Evolutionary conservation across 2,888 invertebrate genomes (phyloP).

Genomic region (Rhynchonema sp.): DNA sequence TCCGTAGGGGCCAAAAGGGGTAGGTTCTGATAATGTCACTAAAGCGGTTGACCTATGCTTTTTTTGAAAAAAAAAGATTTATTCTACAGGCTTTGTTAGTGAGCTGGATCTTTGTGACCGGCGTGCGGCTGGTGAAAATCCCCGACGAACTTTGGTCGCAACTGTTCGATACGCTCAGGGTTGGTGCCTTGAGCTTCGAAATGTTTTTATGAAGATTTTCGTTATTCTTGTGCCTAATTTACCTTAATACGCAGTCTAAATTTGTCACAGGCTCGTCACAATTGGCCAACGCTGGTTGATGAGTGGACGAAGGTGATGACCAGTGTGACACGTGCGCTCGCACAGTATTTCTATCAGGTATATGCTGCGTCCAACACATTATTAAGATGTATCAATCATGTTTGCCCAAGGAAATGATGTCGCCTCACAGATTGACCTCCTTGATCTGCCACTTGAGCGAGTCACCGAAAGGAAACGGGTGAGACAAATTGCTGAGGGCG

Average conservation of each 20-base stretch:
- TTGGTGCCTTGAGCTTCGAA: too few relatives aligned
- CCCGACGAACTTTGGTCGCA: slow-evolving; percentile 76
- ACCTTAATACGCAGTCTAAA: neutral
- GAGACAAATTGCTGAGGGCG: too few relatives aligned
- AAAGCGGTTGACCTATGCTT: too few relatives aligned
- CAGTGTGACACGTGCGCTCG: slow-evolving; percentile 76
- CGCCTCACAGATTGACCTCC: neutral
- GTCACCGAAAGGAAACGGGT: neutral
- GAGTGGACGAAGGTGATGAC: slow-evolving; percentile 44
- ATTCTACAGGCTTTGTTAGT: slow-evolving; percentile 81
- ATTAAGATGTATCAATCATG: too few relatives aligned
- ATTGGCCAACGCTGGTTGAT: slow-evolving; percentile 4
- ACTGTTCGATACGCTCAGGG: slow-evolving; percentile 35
- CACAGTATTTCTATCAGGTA: slow-evolving; percentile 81
- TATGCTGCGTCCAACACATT: too few relatives aligned
- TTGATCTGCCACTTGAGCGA: neutral
- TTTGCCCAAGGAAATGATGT: too few relatives aligned
- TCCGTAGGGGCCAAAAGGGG: too few relatives aligned
- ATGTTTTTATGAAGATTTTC: too few relatives aligned
- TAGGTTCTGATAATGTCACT: too few relatives aligned
- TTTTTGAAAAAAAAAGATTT: too few relatives aligned
- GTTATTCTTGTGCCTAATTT: neutral
- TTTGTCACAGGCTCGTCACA: neutral
- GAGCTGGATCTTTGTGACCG: slow-evolving; percentile 93
- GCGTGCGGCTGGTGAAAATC: slow-evolving; percentile 77